Evolutionary conservation across 2,888 invertebrate genomes (phyloP).

Genomic region (Sinodicranocentrus sp.): DNA sequence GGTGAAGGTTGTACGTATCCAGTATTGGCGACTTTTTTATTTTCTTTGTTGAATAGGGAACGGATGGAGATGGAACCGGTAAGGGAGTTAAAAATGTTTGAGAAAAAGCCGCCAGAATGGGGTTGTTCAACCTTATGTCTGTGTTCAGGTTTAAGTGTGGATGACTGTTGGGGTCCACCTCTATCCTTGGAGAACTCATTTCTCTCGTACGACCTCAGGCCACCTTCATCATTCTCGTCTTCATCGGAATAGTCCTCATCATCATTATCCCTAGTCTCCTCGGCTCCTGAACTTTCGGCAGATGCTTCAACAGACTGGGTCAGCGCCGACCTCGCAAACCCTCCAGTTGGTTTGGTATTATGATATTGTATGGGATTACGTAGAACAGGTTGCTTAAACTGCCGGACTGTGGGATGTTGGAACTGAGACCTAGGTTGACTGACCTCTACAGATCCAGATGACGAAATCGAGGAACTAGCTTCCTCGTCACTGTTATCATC

Average conservation of each 20-base stretch:
- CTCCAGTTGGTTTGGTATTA: neutral
- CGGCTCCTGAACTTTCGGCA: conserved; percentile 27
- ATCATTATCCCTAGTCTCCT: conserved; percentile 33
- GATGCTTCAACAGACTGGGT: conserved; percentile 26
- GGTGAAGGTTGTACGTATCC: neutral
- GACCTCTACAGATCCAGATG: neutral
- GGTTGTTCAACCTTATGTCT: neutral
- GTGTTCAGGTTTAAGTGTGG: conserved; percentile 19
- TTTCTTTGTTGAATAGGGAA: conserved; percentile 17
- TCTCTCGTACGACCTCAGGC: conserved; percentile 30
- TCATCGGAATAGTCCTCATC: conserved; percentile 47
- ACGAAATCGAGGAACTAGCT: neutral
- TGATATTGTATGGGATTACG: too few relatives aligned
- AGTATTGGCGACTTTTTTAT: neutral
- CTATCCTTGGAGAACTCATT: conserved; percentile 42
- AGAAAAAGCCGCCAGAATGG: neutral
- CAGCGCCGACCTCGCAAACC: neutral
- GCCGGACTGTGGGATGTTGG: too few relatives aligned
- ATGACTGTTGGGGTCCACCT: conserved; percentile 8
- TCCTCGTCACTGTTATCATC: conserved; percentile 26
- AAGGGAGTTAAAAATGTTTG: conserved; percentile 16
- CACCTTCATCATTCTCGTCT: conserved; percentile 23
- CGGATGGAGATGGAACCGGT: neutral
- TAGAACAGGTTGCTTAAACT: too few relatives aligned
- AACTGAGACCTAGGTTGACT: neutral